Evolutionary conservation across 2,113 vertebrate genomes (phyloP), one percentile per base, ranked within the genome.

Genomic region (Reinhardtius hippoglossoides): DNA sequence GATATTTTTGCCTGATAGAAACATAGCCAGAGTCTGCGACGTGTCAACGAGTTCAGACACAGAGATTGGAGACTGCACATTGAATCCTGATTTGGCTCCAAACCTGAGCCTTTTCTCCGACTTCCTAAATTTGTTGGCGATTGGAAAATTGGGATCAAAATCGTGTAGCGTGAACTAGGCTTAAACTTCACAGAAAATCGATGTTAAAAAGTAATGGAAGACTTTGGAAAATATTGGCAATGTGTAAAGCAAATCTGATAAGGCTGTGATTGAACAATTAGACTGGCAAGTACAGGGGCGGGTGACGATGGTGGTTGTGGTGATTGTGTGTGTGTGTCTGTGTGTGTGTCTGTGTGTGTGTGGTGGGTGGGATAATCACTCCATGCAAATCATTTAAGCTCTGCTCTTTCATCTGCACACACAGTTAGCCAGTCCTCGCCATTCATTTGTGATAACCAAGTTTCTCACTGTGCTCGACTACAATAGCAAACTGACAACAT

Each of bases 401-500:
- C 21, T 75, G 46, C 67, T 88, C 87, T 92, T 90, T 91, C 78
- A 89, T 87, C 71, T 83, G 75, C 81, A 83, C 74, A 87, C 71
- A 82, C 84, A 93, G 80, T 92, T 89, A 86, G 73, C 84, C 79
- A 24, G 80, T 84, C 68, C 78, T 81, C 66, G n/a, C 66, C 71
- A 88, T 92, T 92, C 85, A 73, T 67, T 86, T 84, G 57, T 80
- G 81, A 89, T 86, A 91, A 88, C 76, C 62, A 78, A 81, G 42
- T 82, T 90, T 81, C 76, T 78, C 55, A 75, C 83, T 70, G 82
- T 77, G 81, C 74, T 52, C 27, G 78, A 73, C 77, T 44, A 90
- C 91, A 91, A 87, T 84, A 78, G 84, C 40, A 80, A 69, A 83
- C 27, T 89, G 85, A 92, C 90, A 90, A 87, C 70, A 62, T 81